A percentile compares a stretch with the other conserved stretches of the same genome.
Evolutionary conservation across 2,888 invertebrate species (phyloP).

Genomic region (Priocnemis perturbator): DNA sequence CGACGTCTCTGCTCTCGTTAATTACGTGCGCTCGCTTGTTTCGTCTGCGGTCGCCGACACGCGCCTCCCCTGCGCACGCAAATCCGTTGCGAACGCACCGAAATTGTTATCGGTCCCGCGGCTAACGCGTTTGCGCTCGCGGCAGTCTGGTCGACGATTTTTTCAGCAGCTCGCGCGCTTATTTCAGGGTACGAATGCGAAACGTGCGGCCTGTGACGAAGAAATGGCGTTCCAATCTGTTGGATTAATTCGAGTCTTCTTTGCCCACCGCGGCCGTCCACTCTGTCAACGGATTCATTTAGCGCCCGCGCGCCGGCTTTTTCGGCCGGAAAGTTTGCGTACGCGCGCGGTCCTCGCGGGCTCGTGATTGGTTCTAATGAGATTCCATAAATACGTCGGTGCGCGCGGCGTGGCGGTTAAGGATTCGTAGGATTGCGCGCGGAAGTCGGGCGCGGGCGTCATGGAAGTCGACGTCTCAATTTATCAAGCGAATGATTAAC

Average conservation of each 20-base stretch:
- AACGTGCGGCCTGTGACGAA: too few relatives aligned
- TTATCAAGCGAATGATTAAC: too few relatives aligned
- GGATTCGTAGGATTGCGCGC: too few relatives aligned
- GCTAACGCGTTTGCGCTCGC: neutral
- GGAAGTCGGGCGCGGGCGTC: too few relatives aligned
- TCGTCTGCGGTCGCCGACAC: too few relatives aligned
- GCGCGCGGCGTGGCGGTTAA: neutral
- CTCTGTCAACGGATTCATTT: neutral
- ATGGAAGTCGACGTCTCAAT: too few relatives aligned
- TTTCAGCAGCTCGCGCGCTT: too few relatives aligned
- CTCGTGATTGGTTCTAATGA: neutral
- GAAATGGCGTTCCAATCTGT: neutral
- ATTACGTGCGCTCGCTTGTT: too few relatives aligned
- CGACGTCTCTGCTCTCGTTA: too few relatives aligned
- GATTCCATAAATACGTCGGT: neutral
- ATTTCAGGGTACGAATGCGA: too few relatives aligned
- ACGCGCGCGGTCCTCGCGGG: neutral
- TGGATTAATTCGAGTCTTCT: conserved; percentile 9
- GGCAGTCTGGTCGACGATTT: too few relatives aligned
- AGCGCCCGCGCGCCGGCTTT: neutral
- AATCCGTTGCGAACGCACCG: neutral
- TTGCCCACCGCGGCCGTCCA: neutral
- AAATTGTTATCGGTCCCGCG: neutral
- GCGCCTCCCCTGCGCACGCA: neutral
- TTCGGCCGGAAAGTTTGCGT: neutral